A percentile compares a stretch with the other conserved stretches of the same genome.
Conservation (phyloP, 1,140 invertebrate genomes). For the Megalopta genalis region DNA sequence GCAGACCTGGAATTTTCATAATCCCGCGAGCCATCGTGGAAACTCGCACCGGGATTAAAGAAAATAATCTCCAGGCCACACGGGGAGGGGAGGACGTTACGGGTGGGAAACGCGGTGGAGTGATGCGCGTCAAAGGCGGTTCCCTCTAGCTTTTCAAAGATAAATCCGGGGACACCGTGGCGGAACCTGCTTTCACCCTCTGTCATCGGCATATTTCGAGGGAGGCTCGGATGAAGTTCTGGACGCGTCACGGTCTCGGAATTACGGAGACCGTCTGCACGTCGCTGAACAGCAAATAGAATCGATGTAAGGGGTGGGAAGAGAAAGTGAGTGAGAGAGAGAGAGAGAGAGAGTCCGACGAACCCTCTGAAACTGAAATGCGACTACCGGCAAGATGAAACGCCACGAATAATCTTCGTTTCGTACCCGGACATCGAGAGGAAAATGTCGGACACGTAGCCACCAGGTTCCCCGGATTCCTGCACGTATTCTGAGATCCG, state of each 20-base stretch:
- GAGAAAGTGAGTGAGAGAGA: neutral
- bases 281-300: neutral
- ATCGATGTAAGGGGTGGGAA: neutral
- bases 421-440: neutral
- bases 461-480: neutral
- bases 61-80: neutral
- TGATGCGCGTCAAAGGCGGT: neutral
- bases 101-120: neutral
- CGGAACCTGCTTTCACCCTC: neutral
- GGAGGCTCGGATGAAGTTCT: neutral
- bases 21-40: neutral
- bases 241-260: slow-evolving; percentile 13
- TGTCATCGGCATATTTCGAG: slow-evolving; percentile 7
- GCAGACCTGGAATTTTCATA: neutral
- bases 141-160: neutral
- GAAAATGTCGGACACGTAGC: slow-evolving; percentile 5
- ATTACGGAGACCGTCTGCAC: slow-evolving; percentile 20
- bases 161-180: neutral
- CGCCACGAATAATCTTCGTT: slow-evolving; percentile 27
- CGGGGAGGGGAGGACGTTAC: too few relatives aligned
- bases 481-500: too few relatives aligned
- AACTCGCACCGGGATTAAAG: neutral
- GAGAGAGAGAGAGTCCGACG: neutral
- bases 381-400: slow-evolving; percentile 23
- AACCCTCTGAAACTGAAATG: neutral